A percentile compares a stretch with the other conserved stretches of the same genome.
phyloP scores from a whole-genome alignment of 2,888 invertebrate genomes.

The Thera obeliscata region DNA sequence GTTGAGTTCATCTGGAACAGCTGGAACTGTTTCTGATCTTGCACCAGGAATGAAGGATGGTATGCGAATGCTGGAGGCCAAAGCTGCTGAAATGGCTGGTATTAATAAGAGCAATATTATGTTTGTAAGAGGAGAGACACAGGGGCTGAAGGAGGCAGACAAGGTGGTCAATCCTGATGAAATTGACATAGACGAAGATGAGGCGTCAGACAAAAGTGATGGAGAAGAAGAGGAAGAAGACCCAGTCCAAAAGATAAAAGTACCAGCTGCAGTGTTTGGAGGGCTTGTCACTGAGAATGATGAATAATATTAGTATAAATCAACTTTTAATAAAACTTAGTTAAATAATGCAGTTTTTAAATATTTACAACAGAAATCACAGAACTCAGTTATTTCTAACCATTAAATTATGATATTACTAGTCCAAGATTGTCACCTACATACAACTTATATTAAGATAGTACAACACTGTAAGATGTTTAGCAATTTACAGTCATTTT shows the following conservation, averaged over 20 bases:
- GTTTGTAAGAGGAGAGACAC: conserved; percentile 95
- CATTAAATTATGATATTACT: conserved; percentile 34
- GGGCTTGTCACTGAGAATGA: conserved; percentile 82
- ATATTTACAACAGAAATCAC: conserved; percentile 76
- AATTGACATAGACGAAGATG: conserved; percentile 91
- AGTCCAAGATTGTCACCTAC: conserved; percentile 25
- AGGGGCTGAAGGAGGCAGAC: conserved; percentile 87
- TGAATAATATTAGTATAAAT: conserved; percentile 55
- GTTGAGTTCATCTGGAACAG: conserved; percentile 90
- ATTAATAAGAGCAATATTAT: conserved; percentile 87
- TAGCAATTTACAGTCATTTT: conserved; percentile 18
- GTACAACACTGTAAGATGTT: conserved; percentile 18
- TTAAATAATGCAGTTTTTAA: conserved; percentile 62
- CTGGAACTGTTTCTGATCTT: conserved; percentile 88
- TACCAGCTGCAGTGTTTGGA: conserved; percentile 97
- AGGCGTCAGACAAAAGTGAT: conserved; percentile 84
- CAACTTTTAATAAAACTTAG: conserved; percentile 66
- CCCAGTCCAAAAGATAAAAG: conserved; percentile 92
- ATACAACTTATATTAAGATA: conserved; percentile 21
- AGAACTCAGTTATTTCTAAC: conserved; percentile 57
- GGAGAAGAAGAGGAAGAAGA: conserved; percentile 83
- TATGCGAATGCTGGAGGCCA: conserved; percentile 94
- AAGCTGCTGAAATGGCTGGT: conserved; percentile 89
- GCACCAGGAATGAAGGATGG: conserved; percentile 92
- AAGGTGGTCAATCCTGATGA: conserved; percentile 94